Percentiles rank a stretch among this genome's conserved stretches.
phyloP scores from a whole-genome alignment of 1,140 invertebrate genomes.

The Zophobas atratus region DNA sequence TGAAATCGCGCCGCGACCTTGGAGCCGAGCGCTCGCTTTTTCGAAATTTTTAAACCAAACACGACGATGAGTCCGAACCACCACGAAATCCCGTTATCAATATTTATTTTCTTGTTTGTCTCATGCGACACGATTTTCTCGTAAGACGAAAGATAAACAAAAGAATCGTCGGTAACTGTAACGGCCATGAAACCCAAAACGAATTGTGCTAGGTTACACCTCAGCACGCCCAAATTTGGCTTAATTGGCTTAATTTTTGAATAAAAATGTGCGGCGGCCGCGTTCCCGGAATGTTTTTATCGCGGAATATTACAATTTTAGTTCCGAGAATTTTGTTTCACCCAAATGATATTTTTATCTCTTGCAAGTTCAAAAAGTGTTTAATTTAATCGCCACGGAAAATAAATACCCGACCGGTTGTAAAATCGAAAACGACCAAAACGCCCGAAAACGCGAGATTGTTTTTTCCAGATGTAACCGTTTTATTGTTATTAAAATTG shows the following conservation, averaged over 20 bases:
- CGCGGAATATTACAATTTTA: conserved; percentile 28
- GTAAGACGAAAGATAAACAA: conserved; percentile 5
- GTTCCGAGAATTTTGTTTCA: conserved; percentile 26
- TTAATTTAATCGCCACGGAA: conserved; percentile 22
- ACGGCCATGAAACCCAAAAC: conserved; percentile 22
- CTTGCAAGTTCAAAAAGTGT: conserved; percentile 26
- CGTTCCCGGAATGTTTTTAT: conserved; percentile 30
- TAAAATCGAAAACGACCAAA: not conserved
- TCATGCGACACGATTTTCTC: not conserved
- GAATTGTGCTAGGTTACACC: conserved; percentile 30
- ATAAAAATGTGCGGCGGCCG: conserved; percentile 23
- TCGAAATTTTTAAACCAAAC: conserved; percentile 32
- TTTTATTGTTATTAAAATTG: conserved; percentile 28
- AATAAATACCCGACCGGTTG: conserved; percentile 11
- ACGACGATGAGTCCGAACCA: conserved; percentile 13
- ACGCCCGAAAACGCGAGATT: not conserved
- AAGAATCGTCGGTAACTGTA: not conserved
- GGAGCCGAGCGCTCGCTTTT: conserved; percentile 23
- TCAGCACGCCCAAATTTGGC: conserved; percentile 19
- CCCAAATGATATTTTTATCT: conserved; percentile 22
- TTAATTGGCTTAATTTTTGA: conserved; percentile 25
- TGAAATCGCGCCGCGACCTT: conserved; percentile 29
- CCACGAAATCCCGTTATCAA: conserved; percentile 36
- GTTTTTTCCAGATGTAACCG: conserved; percentile 4
- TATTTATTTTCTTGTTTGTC: conserved; percentile 31